A percentile compares a stretch with the other conserved stretches of the same genome.
phyloP scores from a whole-genome alignment of 2,888 invertebrate genomes.

The Pseudeuparius sepicola region DNA sequence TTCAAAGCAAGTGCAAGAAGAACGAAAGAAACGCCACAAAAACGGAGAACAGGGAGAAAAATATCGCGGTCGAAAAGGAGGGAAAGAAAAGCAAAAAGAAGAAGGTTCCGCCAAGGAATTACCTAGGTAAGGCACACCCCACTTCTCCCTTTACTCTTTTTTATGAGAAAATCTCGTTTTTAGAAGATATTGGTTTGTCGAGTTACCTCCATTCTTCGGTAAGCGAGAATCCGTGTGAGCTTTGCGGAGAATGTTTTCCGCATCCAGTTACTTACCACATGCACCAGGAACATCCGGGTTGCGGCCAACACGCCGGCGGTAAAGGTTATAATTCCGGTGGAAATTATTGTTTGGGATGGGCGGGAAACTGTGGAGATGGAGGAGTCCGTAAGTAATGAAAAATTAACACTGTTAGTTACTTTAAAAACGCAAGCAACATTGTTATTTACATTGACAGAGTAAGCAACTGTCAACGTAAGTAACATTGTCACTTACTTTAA shows the following conservation, averaged over 20 bases:
- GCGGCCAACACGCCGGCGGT: conserved; percentile 74
- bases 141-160: conserved; percentile 4
- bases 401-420: too few species aligned
- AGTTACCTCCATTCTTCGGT: conserved; percentile 30
- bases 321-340: conserved; percentile 91
- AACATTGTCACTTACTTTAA: too few species aligned
- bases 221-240: conserved; percentile 56
- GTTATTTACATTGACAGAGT: too few species aligned
- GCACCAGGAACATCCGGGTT: conserved; percentile 83
- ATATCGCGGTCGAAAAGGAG: conserved; percentile 36
- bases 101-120: conserved; percentile 41
- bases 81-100: conserved; percentile 50
- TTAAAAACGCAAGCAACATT: too few species aligned
- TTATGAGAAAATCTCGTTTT: too few species aligned
- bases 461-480: too few species aligned
- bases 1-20: conserved; percentile 29
- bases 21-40: conserved; percentile 29
- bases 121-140: conserved; percentile 30
- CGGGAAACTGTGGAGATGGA: conserved; percentile 80
- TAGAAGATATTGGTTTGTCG: conserved; percentile 34
- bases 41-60: conserved; percentile 39
- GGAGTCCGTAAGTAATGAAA: conserved; percentile 59
- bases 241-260: conserved; percentile 70
- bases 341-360: conserved; percentile 79
- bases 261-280: conserved; percentile 87